Percentiles rank a stretch among this genome's conserved stretches.
Conservation (phyloP, 2,888 invertebrate genomes). For the Beris chalybata region DNA sequence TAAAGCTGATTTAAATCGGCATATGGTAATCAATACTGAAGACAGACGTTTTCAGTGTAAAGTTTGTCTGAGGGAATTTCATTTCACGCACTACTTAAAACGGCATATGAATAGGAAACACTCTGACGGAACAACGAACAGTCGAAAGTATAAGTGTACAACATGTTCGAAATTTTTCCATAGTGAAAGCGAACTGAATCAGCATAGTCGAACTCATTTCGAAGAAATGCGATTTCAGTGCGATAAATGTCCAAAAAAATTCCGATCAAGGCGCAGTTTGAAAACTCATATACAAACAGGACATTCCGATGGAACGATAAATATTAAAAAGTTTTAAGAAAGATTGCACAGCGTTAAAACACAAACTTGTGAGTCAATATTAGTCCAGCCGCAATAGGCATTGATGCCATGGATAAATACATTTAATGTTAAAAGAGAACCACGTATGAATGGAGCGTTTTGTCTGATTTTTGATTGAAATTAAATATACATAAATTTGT, state of each 20-base stretch:
- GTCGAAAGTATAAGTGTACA: not conserved
- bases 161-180: not conserved
- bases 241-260: slow-evolving; percentile 10
- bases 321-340: too few species aligned
- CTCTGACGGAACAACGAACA: not conserved
- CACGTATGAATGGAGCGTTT: too few species aligned
- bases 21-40: not conserved
- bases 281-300: not conserved
- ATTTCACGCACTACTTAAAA: not conserved
- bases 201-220: not conserved
- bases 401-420: too few species aligned
- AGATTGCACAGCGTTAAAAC: too few species aligned
- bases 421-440: too few species aligned
- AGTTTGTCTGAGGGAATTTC: not conserved
- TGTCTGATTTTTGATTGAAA: too few species aligned
- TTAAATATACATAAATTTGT: too few species aligned
- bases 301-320: too few species aligned
- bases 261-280: slow-evolving; percentile 14
- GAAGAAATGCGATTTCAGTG: slow-evolving; percentile 12
- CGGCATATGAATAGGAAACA: slow-evolving; percentile 2
- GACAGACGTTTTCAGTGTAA: not conserved
- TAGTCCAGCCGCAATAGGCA: too few species aligned
- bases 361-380: too few species aligned
- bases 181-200: not conserved
- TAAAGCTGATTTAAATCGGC: not conserved